A percentile compares a stretch with the other conserved stretches of the same genome.
These are phyloP conservation scores for Melanerpes aurifrons DNA, from an alignment of 2,113 vertebrate species.

Conservation along the genomic window DNA sequence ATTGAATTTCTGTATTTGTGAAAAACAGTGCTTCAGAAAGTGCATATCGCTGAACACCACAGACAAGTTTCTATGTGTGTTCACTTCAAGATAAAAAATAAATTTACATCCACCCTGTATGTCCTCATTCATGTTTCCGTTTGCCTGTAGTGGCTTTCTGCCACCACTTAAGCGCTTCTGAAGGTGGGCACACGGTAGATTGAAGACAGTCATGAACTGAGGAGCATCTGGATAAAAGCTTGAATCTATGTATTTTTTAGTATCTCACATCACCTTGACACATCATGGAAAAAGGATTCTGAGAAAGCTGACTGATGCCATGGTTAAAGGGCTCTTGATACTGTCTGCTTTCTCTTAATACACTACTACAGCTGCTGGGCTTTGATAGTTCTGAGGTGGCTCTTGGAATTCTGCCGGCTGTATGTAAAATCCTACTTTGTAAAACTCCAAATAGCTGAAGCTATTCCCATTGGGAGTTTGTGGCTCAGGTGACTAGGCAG, in stretches of 20 bases:
- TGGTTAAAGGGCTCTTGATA: background rate
- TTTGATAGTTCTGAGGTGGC: background rate
- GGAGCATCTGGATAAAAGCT: background rate
- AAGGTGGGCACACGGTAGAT: background rate
- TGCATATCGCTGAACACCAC: background rate
- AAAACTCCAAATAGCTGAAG: background rate
- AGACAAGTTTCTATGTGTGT: background rate
- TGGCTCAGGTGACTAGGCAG: background rate
- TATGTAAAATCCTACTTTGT: background rate
- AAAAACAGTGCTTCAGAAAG: background rate
- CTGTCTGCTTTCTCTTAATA: background rate
- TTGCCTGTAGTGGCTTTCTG: background rate
- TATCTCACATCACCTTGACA: background rate
- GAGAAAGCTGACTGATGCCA: background rate
- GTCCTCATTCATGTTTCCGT: background rate
- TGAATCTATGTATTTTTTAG: background rate
- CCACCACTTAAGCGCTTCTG: background rate
- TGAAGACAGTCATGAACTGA: background rate
- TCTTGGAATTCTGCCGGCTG: background rate
- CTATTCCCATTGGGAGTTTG: background rate
- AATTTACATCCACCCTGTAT: background rate
- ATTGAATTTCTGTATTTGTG: slow-evolving; percentile 19
- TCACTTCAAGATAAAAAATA: background rate
- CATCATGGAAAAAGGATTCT: background rate
- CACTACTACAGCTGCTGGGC: background rate